Percentiles rank a stretch among this genome's conserved stretches.
Evolutionary conservation across 2,888 invertebrate species (phyloP).

Genomic region (Ferrisia virgata): DNA sequence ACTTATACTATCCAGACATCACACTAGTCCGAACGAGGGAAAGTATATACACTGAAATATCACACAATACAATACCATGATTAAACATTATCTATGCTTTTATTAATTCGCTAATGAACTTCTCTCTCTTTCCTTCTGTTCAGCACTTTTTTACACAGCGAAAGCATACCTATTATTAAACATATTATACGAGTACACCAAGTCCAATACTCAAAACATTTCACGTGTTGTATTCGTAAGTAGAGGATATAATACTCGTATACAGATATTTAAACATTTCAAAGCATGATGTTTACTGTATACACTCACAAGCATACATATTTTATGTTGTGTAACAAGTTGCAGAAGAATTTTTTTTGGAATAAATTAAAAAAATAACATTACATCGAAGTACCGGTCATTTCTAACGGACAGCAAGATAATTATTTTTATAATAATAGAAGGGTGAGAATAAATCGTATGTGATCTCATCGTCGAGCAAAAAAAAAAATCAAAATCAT

Average conservation of each 20-base stretch:
- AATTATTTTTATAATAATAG: not conserved
- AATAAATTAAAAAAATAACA: not conserved
- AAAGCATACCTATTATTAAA: constrained; percentile 11
- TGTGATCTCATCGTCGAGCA: not conserved
- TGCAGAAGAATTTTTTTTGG: not conserved
- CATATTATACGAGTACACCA: not conserved
- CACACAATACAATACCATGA: constrained; percentile 1
- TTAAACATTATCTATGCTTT: constrained; percentile 12
- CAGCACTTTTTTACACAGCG: not conserved
- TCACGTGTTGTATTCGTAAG: not conserved
- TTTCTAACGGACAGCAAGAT: not conserved
- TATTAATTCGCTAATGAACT: constrained; percentile 12
- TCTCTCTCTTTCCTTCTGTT: not conserved
- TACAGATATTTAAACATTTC: not conserved
- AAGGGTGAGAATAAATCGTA: not conserved
- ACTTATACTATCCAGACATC: too few relatives aligned
- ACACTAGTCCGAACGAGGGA: not conserved
- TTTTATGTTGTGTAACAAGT: not conserved
- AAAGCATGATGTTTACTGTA: not conserved
- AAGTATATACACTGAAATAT: not conserved
- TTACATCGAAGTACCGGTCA: not conserved
- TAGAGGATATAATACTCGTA: not conserved
- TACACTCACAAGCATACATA: not conserved
- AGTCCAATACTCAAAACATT: too few relatives aligned
- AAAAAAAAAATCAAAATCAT: not conserved